Evolutionary conservation across 2,113 vertebrate species (phyloP).

Genomic region (Urocolius indicus): DNA sequence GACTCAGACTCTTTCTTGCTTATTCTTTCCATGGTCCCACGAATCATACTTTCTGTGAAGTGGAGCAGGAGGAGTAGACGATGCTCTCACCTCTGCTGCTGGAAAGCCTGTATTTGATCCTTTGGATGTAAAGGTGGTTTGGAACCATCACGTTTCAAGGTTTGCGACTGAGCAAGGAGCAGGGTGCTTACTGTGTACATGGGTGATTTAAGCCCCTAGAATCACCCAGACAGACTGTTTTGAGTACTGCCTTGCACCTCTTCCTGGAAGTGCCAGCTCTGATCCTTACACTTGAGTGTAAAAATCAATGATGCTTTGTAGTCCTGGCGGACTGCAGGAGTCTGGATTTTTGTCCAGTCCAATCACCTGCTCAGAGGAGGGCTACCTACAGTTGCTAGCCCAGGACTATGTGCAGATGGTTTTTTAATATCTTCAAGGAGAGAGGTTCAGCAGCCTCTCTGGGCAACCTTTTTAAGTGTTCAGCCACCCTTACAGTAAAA

Average conservation of each 20-base stretch:
- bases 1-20: neutral
- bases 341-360: neutral
- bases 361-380: neutral
- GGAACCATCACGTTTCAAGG: neutral
- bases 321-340: neutral
- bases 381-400: neutral
- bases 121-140: neutral
- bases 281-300: neutral
- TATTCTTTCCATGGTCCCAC: neutral
- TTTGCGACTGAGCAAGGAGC: neutral
- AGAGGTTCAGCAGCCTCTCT: neutral
- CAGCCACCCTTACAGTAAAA: neutral
- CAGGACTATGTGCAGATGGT: accelerated
- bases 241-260: neutral
- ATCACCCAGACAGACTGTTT: neutral
- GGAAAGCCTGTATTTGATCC: neutral
- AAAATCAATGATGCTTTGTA: neutral
- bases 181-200: neutral
- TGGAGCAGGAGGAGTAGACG: neutral
- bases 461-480: neutral
- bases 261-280: neutral
- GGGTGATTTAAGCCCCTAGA: neutral
- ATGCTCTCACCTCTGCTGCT: neutral
- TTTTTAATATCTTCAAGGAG: neutral
- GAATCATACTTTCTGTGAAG: neutral